Conservation (phyloP, 2,113 vertebrate genomes). For the Cochlearius cochlearius region DNA sequence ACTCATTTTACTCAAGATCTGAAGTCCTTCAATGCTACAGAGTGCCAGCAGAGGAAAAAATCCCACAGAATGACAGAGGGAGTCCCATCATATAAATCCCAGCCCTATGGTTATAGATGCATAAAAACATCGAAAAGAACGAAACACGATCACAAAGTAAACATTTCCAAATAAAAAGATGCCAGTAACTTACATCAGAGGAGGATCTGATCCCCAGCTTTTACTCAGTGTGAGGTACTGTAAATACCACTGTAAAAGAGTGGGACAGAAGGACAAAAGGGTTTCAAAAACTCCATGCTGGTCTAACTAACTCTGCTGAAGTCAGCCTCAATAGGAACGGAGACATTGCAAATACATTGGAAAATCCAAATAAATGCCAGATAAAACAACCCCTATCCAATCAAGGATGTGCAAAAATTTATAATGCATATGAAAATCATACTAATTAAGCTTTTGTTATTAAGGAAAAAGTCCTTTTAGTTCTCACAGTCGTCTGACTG, state of each 20-base stretch:
- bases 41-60: neutral
- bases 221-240: neutral
- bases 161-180: constrained; percentile 1
- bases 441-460: neutral
- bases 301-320: neutral
- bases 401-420: neutral
- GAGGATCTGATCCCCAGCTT: neutral
- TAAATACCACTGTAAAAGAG: neutral
- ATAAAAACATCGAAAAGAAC: constrained; percentile 37
- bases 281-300: neutral
- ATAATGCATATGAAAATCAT: neutral
- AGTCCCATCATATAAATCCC: neutral
- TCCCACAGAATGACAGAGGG: constrained; percentile 3
- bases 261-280: neutral
- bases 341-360: neutral
- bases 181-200: neutral
- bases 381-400: neutral
- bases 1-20: constrained; percentile 20
- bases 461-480: neutral
- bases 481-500: neutral
- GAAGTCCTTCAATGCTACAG: constrained; percentile 23
- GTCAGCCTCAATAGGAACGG: neutral
- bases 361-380: neutral
- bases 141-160: constrained; percentile 1
- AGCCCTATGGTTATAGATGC: neutral